These are phyloP conservation scores for Ditylenchus dipsaci DNA, from an alignment of 1,140 invertebrate species.

Conservation along the genomic window DNA sequence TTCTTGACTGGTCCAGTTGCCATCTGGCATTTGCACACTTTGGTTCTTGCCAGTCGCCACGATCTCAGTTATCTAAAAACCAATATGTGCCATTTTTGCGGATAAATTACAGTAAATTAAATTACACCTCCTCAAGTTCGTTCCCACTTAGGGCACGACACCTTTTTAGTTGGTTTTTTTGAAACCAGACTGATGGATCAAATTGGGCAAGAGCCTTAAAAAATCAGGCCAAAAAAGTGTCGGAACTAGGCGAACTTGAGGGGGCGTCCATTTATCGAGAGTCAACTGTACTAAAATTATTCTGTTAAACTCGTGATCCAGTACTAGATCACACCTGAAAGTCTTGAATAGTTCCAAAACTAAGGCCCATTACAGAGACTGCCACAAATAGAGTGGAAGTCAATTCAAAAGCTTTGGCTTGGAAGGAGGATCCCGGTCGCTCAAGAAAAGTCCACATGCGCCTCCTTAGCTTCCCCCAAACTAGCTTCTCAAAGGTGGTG, in stretches of 20 bases:
- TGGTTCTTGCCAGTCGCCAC: slow-evolving; percentile 50
- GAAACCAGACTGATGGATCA: no score
- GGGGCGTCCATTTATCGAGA: no score
- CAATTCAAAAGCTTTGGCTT: slow-evolving; percentile 56
- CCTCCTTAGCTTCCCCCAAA: slow-evolving; percentile 48
- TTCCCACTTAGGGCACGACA: no score
- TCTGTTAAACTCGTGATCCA: no score
- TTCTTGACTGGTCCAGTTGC: slow-evolving; percentile 45
- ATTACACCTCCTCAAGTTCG: no score
- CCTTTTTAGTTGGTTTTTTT: no score
- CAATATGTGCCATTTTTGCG: no score
- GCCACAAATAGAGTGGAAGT: slow-evolving; percentile 56
- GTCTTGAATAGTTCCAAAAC: slow-evolving; percentile 56
- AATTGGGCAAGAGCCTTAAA: no score
- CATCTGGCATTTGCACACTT: slow-evolving; percentile 46
- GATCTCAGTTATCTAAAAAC: slow-evolving; percentile 47
- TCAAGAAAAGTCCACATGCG: slow-evolving; percentile 58
- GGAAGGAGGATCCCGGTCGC: slow-evolving; percentile 54
- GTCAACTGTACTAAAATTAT: no score
- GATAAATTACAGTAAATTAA: neutral
- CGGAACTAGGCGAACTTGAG: no score
- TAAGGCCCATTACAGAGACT: slow-evolving; percentile 56
- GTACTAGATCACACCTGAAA: no score
- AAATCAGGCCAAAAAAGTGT: no score
- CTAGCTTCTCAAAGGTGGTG: slow-evolving; percentile 53